Evolutionary conservation across 2,888 invertebrate species (phyloP).

Genomic region (Gari tellinella): DNA sequence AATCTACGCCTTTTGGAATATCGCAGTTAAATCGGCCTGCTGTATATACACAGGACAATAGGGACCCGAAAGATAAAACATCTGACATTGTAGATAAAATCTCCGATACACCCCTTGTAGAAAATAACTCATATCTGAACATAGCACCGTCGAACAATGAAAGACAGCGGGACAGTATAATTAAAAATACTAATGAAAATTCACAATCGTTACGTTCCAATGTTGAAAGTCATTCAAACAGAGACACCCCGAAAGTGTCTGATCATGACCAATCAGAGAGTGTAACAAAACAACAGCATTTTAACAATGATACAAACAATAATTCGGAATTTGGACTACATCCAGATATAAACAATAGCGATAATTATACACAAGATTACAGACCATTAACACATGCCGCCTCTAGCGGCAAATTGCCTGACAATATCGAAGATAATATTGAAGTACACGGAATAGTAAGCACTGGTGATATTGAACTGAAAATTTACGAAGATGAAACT

Average conservation of each 20-base stretch:
- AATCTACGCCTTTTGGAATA: too few relatives aligned
- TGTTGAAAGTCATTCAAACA: conserved; percentile 25
- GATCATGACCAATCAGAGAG: conserved; percentile 34
- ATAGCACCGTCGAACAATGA: neutral
- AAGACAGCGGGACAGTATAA: neutral
- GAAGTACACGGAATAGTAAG: conserved; percentile 18
- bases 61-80: conserved; percentile 9
- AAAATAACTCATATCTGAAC: conserved; percentile 1
- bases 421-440: conserved; percentile 5
- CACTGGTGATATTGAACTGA: conserved; percentile 22
- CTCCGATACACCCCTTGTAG: neutral
- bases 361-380: conserved; percentile 24
- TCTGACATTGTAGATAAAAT: conserved; percentile 14
- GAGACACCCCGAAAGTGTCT: conserved; percentile 7
- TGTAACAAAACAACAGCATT: conserved; percentile 45
- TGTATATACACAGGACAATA: conserved; percentile 18
- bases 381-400: conserved; percentile 21
- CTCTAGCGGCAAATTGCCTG: neutral
- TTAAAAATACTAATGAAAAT: conserved; percentile 16
- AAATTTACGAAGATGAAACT: conserved; percentile 37
- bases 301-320: conserved; percentile 26
- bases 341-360: conserved; percentile 32
- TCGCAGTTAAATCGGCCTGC: neutral
- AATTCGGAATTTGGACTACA: conserved; percentile 28
- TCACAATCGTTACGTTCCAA: conserved; percentile 11